A percentile compares a stretch with the other conserved stretches of the same genome.
These are phyloP conservation scores for Tetragnatha montana DNA, from an alignment of 2,888 invertebrate species.

Conservation along the genomic window DNA sequence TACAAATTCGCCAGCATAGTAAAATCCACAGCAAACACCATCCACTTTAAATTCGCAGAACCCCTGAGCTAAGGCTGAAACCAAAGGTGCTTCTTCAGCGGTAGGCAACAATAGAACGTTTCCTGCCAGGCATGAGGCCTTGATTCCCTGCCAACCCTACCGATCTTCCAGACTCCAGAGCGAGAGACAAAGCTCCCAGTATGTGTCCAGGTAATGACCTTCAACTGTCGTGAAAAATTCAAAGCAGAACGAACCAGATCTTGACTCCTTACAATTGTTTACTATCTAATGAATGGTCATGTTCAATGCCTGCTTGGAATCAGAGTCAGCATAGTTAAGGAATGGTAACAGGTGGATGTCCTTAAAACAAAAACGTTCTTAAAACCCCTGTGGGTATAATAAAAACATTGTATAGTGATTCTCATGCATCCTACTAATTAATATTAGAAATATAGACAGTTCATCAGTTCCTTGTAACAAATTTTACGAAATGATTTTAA, in stretches of 20 bases:
- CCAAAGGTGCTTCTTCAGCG: slow-evolving; percentile 38
- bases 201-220: slow-evolving; percentile 60
- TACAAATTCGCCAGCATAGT: not conserved
- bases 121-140: slow-evolving; percentile 42
- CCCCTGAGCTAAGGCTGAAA: slow-evolving; percentile 8
- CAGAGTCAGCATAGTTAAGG: not conserved
- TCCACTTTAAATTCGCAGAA: not conserved
- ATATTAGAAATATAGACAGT: too few relatives aligned
- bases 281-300: slow-evolving; percentile 11
- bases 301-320: not conserved
- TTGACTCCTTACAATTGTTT: slow-evolving; percentile 11
- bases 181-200: slow-evolving; percentile 23
- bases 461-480: too few relatives aligned
- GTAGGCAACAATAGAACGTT: slow-evolving; percentile 21
- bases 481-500: too few relatives aligned
- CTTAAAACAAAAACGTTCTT: too few relatives aligned
- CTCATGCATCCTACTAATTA: too few relatives aligned
- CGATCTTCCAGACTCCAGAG: slow-evolving; percentile 20
- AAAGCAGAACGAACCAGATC: slow-evolving; percentile 19
- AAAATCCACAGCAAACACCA: not conserved
- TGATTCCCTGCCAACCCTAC: slow-evolving; percentile 46
- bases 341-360: too few relatives aligned
- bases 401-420: too few relatives aligned
- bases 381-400: too few relatives aligned
- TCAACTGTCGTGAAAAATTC: slow-evolving; percentile 27